Evolutionary conservation across 2,888 invertebrate genomes (phyloP).

Genomic region (Hedychridium roseum): DNA sequence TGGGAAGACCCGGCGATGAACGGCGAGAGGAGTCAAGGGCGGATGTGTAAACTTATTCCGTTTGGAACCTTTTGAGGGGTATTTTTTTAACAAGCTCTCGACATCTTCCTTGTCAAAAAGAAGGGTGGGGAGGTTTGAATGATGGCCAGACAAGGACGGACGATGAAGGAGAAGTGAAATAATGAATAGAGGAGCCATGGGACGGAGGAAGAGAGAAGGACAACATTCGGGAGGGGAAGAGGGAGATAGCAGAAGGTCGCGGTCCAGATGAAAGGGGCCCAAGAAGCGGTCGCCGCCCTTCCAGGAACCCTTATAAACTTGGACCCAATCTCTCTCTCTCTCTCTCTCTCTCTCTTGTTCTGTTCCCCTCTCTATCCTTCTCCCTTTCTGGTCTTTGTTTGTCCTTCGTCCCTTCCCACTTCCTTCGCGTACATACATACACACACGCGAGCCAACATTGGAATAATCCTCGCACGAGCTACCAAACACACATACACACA

Average conservation of each 20-base stretch:
- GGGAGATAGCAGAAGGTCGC: conserved; percentile 35
- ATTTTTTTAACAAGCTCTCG: not conserved
- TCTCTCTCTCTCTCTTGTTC: conserved; percentile 16
- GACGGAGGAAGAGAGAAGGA: conserved; percentile 18
- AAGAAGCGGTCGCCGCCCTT: conserved; percentile 61
- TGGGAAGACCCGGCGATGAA: too few relatives aligned
- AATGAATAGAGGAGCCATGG: conserved; percentile 12
- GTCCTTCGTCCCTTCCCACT: conserved; percentile 7
- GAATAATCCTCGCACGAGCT: conserved; percentile 32
- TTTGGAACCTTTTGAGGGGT: conserved; percentile 12
- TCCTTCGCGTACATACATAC: conserved; percentile 6
- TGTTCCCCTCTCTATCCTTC: conserved; percentile 43
- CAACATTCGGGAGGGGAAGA: conserved; percentile 7
- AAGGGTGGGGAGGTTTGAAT: conserved; percentile 4
- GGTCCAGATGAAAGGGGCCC: conserved; percentile 59
- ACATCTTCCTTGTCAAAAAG: conserved; percentile 1
- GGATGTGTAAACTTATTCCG: too few relatives aligned
- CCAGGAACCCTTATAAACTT: conserved; percentile 61
- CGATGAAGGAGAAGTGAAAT: conserved; percentile 4
- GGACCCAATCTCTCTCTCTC: conserved; percentile 48
- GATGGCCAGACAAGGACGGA: conserved; percentile 10
- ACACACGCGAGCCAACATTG: conserved; percentile 12
- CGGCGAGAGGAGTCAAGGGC: too few relatives aligned
- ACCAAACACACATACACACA: conserved; percentile 14
- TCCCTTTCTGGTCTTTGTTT: too few relatives aligned